Conservation (phyloP, 2,113 vertebrate species). For the Albula goreensis region DNA sequence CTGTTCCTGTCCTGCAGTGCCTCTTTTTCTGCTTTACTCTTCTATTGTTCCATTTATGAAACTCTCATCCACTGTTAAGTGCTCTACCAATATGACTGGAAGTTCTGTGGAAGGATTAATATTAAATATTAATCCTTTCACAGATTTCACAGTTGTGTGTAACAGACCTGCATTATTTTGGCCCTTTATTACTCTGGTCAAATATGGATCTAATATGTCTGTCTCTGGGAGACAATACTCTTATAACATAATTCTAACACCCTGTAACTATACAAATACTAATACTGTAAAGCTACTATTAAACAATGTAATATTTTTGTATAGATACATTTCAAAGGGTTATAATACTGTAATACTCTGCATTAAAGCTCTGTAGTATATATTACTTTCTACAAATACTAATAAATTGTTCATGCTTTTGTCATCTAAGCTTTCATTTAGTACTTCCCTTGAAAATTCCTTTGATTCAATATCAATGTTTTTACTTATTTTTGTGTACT, state of each 20-base stretch:
- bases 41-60: background rate
- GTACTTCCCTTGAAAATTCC: background rate
- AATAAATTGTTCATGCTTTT: background rate
- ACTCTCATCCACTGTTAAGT: background rate
- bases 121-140: too few species aligned
- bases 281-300: background rate
- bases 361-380: background rate
- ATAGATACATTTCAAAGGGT: background rate
- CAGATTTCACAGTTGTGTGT: too few species aligned
- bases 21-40: background rate
- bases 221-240: background rate
- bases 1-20: background rate
- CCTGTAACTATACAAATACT: background rate
- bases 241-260: background rate
- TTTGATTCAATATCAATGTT: background rate
- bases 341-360: background rate
- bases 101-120: background rate
- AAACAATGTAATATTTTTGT: background rate
- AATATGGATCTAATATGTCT: too few species aligned
- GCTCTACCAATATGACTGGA: background rate
- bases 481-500: background rate
- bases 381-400: background rate
- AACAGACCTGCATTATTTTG: too few species aligned
- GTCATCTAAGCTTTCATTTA: background rate
- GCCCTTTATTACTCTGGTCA: too few species aligned